These are phyloP conservation scores for Tetranychus urticae DNA, from an alignment of 1,140 invertebrate genomes.

Conservation along the genomic window DNA sequence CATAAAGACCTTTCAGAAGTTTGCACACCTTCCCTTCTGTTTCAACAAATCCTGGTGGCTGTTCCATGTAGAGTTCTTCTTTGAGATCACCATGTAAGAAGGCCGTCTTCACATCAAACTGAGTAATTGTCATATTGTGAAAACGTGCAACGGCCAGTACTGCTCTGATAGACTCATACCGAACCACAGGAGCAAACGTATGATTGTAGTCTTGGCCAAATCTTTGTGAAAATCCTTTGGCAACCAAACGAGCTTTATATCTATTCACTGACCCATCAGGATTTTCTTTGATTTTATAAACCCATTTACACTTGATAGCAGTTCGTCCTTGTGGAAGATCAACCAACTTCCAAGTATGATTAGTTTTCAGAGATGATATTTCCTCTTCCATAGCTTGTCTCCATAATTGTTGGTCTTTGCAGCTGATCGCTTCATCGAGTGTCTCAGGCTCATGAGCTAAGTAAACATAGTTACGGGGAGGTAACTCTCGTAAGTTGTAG, in stretches of 20 bases:
- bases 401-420: constrained; percentile 2
- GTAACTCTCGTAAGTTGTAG: no score
- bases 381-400: constrained; percentile 3
- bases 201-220: constrained; percentile 3
- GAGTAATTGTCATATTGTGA: not conserved
- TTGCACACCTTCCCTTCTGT: not conserved
- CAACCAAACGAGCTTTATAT: constrained; percentile 6
- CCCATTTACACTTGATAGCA: constrained; percentile 5
- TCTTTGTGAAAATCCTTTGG: not conserved
- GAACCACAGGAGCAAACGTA: constrained; percentile 5
- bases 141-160: not conserved
- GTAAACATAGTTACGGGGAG: no score
- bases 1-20: constrained; percentile 22
- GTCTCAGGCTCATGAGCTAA: no score
- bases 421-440: not conserved
- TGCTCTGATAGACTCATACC: not conserved
- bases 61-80: constrained; percentile 12
- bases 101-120: constrained; percentile 5
- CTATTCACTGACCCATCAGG: constrained; percentile 1
- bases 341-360: constrained; percentile 1
- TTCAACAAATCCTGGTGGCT: not conserved
- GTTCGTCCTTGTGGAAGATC: not conserved
- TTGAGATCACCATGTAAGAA: constrained; percentile 4
- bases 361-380: not conserved
- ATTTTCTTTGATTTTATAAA: constrained; percentile 5